Evolutionary conservation across 1,140 invertebrate species (phyloP), one percentile per base, ranked within the genome.

Genomic region (Leptinotarsa undecemlineata): DNA sequence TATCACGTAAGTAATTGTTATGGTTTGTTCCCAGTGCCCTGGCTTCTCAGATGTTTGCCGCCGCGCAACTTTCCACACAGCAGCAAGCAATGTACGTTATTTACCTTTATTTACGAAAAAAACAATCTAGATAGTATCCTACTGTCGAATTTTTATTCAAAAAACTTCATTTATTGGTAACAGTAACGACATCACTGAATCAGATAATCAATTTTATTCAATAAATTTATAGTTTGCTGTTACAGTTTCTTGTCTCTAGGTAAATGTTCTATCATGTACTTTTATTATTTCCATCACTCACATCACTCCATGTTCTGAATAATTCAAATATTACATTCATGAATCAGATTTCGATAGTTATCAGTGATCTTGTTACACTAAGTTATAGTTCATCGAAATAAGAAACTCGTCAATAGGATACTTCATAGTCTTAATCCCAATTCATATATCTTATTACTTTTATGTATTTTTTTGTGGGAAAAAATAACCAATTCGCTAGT

Each of bases 41-140:
- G 92, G 94, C 94, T 92, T 93, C 93, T 90, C 94, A 95, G 93
- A 94, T 96, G 93, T 93, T 93, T 90, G 93, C 92, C 89, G 93
- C 93, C 89, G 92, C 93, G 89, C 92, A 94, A 89, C 92, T 92
- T 88, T 92, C 93, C 88, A 92, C 93, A 88, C 93, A 94, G 89
- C 92, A 92, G 88, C 92, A 93, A 91, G 91, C 92, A 90, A 95
- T 94, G 94, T 95, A 95, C 90, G 94, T 95, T 69, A 72, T 72
- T 71, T 72, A 62, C 81, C 73, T 74, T 71, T 48, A 72, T 71
- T 71, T 74, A 78, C 13, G 33, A 33, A 33, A 26, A 26, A 19
- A 47, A 61, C 63, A 48, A 64, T 19, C 19, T 72, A 72, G 60
- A 26, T 72, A 64, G 71, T 72, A 20, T 57, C 68, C 20, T 21